Percentiles rank a stretch among this genome's conserved stretches.
These are phyloP conservation scores for Geococcyx californianus DNA, from an alignment of 2,113 vertebrate genomes.

Conservation along the genomic window DNA sequence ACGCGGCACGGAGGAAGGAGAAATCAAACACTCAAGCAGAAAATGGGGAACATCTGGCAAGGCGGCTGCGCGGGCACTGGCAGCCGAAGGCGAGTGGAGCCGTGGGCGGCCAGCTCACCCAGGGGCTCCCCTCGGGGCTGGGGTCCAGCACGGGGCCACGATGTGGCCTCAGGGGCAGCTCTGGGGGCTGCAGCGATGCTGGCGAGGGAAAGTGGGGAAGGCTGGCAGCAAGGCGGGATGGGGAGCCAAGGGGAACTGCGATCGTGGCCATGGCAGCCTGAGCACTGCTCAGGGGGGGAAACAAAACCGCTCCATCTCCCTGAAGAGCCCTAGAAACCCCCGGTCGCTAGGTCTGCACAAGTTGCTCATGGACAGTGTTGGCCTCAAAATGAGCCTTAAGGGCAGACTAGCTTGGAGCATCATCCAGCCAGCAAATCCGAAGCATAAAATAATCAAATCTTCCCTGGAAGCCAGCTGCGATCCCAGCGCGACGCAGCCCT, in stretches of 20 bases:
- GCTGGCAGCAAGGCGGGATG: fast-evolving
- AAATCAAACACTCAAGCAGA: background rate
- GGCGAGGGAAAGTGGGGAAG: background rate
- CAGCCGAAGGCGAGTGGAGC: fast-evolving
- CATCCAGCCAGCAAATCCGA: fast-evolving
- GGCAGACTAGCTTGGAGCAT: fast-evolving
- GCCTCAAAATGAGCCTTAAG: background rate
- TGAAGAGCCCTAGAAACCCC: background rate
- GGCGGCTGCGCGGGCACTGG: fast-evolving
- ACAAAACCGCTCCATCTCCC: background rate
- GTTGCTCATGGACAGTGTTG: fast-evolving
- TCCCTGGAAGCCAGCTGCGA: fast-evolving
- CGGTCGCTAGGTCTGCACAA: fast-evolving
- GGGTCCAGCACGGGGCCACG: background rate
- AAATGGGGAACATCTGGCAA: conserved; percentile 38
- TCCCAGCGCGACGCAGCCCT: fast-evolving
- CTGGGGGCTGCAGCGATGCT: background rate
- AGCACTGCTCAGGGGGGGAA: fast-evolving
- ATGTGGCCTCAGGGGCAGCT: fast-evolving
- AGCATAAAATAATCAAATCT: background rate
- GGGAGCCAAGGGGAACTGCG: background rate
- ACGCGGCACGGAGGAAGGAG: background rate
- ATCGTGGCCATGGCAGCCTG: fast-evolving
- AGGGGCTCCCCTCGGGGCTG: background rate
- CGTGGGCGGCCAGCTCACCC: fast-evolving